phyloP scores from a whole-genome alignment of 2,888 invertebrate species.

The Eupithecia tripunctaria region DNA sequence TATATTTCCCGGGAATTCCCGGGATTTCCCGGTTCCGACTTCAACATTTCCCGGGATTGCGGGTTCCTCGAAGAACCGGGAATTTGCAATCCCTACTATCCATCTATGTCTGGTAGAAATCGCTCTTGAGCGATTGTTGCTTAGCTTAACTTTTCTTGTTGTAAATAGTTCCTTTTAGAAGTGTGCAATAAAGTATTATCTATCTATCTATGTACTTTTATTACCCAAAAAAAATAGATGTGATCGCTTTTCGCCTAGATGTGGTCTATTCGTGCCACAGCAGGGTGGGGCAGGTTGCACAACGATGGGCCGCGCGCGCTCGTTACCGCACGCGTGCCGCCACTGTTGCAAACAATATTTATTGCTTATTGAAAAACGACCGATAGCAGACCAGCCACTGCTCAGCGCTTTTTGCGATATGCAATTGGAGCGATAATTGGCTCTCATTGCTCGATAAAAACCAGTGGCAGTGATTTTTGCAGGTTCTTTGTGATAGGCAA shows the following conservation, averaged over 20 bases:
- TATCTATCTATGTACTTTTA: no score
- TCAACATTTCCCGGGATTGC: no score
- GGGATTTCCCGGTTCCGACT: no score
- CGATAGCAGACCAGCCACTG: constrained; percentile 35
- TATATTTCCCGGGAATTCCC: no score
- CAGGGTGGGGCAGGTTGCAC: constrained; percentile 81
- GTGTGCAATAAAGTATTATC: no score
- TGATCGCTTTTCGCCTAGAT: constrained; percentile 33
- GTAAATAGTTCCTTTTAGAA: no score
- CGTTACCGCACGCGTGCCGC: constrained; percentile 78
- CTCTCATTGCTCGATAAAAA: constrained; percentile 21
- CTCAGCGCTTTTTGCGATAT: constrained; percentile 52
- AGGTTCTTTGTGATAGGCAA: constrained; percentile 8
- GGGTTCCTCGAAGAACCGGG: no score
- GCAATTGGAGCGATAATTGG: constrained; percentile 45
- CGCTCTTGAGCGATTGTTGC: no score
- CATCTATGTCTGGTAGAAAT: no score
- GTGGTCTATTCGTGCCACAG: constrained; percentile 59
- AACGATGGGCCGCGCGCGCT: constrained; percentile 78
- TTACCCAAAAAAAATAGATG: no score
- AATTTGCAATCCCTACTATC: no score
- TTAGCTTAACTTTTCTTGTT: no score
- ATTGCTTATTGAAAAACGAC: constrained; percentile 83
- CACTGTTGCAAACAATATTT: constrained; percentile 81
- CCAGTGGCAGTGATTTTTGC: constrained; percentile 3